A percentile compares a stretch with the other conserved stretches of the same genome.
phyloP scores from a whole-genome alignment of 2,113 vertebrate species.

The Ochotona curzoniae region DNA sequence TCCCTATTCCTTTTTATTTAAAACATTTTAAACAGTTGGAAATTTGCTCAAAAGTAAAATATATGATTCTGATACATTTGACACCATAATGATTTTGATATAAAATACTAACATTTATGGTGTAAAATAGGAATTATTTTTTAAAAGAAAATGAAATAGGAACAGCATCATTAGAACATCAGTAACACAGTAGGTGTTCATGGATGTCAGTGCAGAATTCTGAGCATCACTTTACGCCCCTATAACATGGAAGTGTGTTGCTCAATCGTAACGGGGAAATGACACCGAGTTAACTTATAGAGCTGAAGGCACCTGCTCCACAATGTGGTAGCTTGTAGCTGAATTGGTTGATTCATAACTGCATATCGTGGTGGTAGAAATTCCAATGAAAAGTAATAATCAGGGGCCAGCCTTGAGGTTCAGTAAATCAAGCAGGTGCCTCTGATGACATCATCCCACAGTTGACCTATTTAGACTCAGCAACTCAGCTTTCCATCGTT shows the following conservation, averaged over 20 bases:
- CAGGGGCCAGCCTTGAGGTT: too few species aligned
- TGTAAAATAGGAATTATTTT: background rate
- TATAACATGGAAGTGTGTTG: background rate
- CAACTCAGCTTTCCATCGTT: too few species aligned
- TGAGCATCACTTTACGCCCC: background rate
- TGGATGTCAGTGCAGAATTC: background rate
- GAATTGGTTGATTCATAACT: background rate
- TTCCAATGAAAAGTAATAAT: background rate
- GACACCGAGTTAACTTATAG: background rate
- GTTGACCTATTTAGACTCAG: too few species aligned
- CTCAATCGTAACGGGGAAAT: background rate
- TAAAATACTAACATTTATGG: constrained; percentile 6
- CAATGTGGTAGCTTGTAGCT: background rate
- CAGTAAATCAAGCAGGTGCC: too few species aligned
- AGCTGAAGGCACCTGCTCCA: background rate
- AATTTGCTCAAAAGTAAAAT: background rate
- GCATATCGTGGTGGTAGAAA: background rate
- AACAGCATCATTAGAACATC: background rate
- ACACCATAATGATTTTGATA: background rate
- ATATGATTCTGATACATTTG: background rate
- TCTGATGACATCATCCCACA: too few species aligned
- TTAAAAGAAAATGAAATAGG: background rate
- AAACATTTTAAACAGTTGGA: background rate
- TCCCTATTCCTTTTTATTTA: background rate
- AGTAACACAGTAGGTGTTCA: background rate